A percentile compares a stretch with the other conserved stretches of the same genome.
Evolutionary conservation across 2,888 invertebrate species (phyloP).

Genomic region (Troides oblongomaculatus): DNA sequence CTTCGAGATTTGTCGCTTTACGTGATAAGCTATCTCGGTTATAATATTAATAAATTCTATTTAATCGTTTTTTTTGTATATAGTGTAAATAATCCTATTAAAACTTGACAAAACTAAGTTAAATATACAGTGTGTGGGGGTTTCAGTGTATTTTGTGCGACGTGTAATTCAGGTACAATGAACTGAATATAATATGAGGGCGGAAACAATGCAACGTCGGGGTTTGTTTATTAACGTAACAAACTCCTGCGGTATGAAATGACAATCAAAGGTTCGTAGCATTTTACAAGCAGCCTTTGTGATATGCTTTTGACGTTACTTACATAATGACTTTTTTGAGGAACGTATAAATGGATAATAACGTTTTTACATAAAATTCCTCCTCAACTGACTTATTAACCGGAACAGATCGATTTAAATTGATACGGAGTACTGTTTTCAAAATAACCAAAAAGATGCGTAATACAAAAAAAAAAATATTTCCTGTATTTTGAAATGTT

Average conservation of each 20-base stretch:
- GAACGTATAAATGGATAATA: too few species aligned
- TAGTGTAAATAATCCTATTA: not conserved
- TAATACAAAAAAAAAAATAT: too few species aligned
- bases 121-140: not conserved
- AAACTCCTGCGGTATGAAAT: conserved; percentile 13
- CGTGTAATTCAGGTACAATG: conserved; percentile 12
- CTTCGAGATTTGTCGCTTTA: not conserved
- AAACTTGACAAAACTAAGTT: not conserved
- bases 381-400: too few species aligned
- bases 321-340: not conserved
- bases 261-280: conserved; percentile 14
- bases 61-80: not conserved
- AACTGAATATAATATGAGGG: conserved; percentile 13
- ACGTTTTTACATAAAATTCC: too few species aligned
- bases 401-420: too few species aligned
- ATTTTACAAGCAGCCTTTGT: conserved; percentile 5
- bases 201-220: conserved; percentile 7
- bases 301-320: conserved; percentile 5
- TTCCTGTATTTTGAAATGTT: too few species aligned
- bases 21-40: not conserved
- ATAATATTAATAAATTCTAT: not conserved
- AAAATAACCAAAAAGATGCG: too few species aligned
- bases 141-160: not conserved
- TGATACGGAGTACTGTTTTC: too few species aligned
- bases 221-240: conserved; percentile 19